Conservation (phyloP, 2,797 vertebrate genomes). For the Chanos chanos region DNA sequence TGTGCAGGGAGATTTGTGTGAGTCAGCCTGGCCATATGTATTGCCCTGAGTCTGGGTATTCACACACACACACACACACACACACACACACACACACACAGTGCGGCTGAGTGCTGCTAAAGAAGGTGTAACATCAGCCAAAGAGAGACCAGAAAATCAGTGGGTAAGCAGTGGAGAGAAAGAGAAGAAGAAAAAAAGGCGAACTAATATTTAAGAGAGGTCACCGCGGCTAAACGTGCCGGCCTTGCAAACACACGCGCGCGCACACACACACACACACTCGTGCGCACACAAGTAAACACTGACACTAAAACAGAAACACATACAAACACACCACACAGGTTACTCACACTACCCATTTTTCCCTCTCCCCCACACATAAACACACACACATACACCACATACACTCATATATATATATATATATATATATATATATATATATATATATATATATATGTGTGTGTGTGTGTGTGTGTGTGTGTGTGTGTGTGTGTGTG, state of each 20-base stretch:
- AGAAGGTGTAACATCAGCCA: conserved; percentile 56
- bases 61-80: conserved; percentile 7
- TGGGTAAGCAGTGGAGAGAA: conserved; percentile 54
- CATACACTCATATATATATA: too few species aligned
- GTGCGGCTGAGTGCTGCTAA: neutral
- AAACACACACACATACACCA: conserved; percentile 13
- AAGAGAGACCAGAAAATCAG: conserved; percentile 52
- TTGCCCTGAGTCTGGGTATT: conserved; percentile 63
- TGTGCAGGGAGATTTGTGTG: conserved; percentile 66
- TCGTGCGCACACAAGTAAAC: conserved; percentile 1
- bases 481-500: too few species aligned
- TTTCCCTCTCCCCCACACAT: neutral
- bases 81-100: conserved; percentile 10
- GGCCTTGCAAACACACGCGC: conserved; percentile 36
- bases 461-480: too few species aligned
- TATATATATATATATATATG: too few species aligned
- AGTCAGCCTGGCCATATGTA: conserved; percentile 71
- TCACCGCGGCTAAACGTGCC: conserved; percentile 66
- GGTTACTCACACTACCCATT: neutral
- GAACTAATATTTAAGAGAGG: conserved; percentile 73
- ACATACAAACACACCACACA: neutral
- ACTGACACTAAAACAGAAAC: conserved; percentile 22
- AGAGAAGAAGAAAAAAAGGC: conserved; percentile 64
- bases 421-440: too few species aligned
- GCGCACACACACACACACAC: conserved; percentile 28